These are phyloP conservation scores for Caiman crocodilus DNA, from an alignment of 2,797 vertebrate species.

Conservation along the genomic window DNA sequence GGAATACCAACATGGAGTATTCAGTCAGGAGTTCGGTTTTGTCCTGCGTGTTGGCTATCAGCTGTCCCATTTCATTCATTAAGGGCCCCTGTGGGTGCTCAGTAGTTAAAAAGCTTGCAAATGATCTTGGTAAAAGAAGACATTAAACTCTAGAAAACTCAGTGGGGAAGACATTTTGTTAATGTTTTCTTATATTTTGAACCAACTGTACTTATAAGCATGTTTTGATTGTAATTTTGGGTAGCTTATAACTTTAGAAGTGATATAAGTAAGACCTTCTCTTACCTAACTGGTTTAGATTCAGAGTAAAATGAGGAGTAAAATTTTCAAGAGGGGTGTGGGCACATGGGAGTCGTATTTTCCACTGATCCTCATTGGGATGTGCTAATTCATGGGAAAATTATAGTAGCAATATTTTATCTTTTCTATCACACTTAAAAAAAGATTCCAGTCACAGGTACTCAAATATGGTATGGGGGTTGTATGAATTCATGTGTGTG, in stretches of 20 bases:
- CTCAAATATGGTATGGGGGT: accelerated
- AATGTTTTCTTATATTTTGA: neutral
- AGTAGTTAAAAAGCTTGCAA: neutral
- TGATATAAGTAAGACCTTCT: neutral
- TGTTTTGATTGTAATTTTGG: neutral
- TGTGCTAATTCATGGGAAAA: neutral
- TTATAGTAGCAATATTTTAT: neutral
- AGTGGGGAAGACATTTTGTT: neutral
- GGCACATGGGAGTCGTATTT: neutral
- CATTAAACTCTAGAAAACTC: no score
- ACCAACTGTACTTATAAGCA: neutral
- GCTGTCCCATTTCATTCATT: no score
- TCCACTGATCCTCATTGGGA: neutral
- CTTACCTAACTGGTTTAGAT: neutral
- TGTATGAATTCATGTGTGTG: accelerated
- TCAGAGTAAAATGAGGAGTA: neutral
- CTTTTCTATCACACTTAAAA: neutral
- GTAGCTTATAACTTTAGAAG: neutral
- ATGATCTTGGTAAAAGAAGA: neutral
- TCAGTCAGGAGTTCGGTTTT: no score
- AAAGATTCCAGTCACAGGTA: neutral
- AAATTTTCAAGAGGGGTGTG: neutral
- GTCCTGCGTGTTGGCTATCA: no score
- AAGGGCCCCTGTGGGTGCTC: neutral
- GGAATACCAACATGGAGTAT: no score